Percentiles rank a stretch among this genome's conserved stretches.
These are phyloP conservation scores for Calameuta filiformis DNA, from an alignment of 2,888 invertebrate species.

Conservation along the genomic window DNA sequence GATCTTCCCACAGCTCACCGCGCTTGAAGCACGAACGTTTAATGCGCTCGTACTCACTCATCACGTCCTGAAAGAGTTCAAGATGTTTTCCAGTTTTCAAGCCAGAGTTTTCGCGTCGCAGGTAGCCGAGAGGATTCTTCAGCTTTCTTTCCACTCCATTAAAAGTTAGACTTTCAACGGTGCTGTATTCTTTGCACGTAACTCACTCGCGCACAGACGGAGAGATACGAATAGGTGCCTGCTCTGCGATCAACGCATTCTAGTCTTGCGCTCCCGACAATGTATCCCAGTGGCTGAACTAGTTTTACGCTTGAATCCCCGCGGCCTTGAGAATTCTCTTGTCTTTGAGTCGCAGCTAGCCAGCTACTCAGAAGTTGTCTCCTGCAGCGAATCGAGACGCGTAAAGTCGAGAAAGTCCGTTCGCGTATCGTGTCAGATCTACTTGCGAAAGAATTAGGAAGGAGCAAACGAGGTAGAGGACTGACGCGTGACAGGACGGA, in stretches of 20 bases:
- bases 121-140: background rate
- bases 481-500: background rate
- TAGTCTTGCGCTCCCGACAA: background rate
- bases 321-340: constrained; percentile 43
- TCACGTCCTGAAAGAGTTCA: constrained; percentile 64
- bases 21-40: constrained; percentile 83
- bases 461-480: constrained; percentile 15
- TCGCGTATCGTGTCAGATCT: constrained; percentile 14
- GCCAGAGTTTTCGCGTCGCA: background rate
- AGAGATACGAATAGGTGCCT: background rate
- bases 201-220: background rate
- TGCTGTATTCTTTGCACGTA: background rate
- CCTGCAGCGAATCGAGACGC: background rate
- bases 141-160: background rate
- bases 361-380: background rate
- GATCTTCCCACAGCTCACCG: constrained; percentile 89
- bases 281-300: constrained; percentile 13
- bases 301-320: constrained; percentile 51
- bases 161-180: background rate
- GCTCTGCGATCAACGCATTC: constrained; percentile 4
- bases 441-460: constrained; percentile 12
- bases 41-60: constrained; percentile 88
- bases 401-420: constrained; percentile 21
- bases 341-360: background rate
- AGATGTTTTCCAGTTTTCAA: background rate